Evolutionary conservation across 1,140 invertebrate genomes (phyloP).

Genomic region (Drosophila oshimai): DNA sequence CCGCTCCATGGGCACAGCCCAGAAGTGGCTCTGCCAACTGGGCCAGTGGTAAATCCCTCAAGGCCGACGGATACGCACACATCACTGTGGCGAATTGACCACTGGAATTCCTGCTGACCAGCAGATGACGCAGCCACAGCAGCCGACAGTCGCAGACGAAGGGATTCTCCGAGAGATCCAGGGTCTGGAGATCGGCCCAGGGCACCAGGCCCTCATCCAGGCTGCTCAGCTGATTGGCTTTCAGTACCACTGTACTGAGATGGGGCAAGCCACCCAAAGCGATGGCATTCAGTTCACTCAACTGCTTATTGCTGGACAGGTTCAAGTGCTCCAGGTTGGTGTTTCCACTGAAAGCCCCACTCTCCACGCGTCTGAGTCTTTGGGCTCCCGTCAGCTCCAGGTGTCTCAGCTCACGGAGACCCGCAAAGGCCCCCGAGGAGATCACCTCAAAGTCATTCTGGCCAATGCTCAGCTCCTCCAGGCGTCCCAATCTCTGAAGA

Average conservation of each 20-base stretch:
- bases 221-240: conserved; percentile 90
- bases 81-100: conserved; percentile 84
- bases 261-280: conserved; percentile 90
- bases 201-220: conserved; percentile 90
- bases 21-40: conserved; percentile 89
- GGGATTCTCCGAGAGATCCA: conserved; percentile 93
- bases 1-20: conserved; percentile 89
- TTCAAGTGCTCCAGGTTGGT: conserved; percentile 90
- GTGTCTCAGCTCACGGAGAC: conserved; percentile 88
- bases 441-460: conserved; percentile 90
- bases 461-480: conserved; percentile 91
- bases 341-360: conserved; percentile 90
- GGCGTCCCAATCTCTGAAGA: conserved; percentile 86
- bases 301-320: conserved; percentile 89
- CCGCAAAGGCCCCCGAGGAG: conserved; percentile 88
- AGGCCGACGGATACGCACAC: conserved; percentile 88
- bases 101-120: conserved; percentile 87
- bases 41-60: conserved; percentile 87
- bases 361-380: conserved; percentile 87
- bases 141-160: conserved; percentile 91
- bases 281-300: conserved; percentile 88
- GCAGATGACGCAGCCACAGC: conserved; percentile 90
- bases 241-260: conserved; percentile 88
- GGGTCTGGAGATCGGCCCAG: conserved; percentile 89
- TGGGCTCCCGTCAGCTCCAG: conserved; percentile 90